Evolutionary conservation across 2,113 vertebrate species (phyloP), one percentile per base, ranked within the genome.

Genomic region (Epinephelus cyanopodus): DNA sequence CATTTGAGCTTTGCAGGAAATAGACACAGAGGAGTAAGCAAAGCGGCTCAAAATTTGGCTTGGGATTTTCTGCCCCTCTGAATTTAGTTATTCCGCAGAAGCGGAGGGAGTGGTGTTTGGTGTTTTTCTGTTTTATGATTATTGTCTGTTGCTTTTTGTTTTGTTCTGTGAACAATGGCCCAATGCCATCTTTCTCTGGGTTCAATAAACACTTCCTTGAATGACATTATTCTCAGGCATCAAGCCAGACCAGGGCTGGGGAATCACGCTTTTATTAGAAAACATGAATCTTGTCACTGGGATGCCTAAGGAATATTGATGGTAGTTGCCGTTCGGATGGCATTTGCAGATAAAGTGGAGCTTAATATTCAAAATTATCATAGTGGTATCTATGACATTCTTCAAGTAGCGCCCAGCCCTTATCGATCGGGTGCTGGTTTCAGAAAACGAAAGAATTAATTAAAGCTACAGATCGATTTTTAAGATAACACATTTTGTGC

Each of bases 341-440:
- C 90, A 90, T 91, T 92, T 93, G 82, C 85, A 92, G 91, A 94
- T 92, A 92, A 91, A 93, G 85, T 87, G 75, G 64, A 87, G 81
- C 88, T 94, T 93, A 91, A 93, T 92, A 90, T 92, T 94, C 76
- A 72, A 87, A 94, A 94, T 94, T 77, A 93, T 92, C 87, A 90
- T 84, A 87, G 88, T 74, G 73, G 88, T 92, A 88, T 88, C 92
- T 80, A 72, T 91, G 87, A 85, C 85, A 92, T 92, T 90, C 73
- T 79, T 93, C 88, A 88, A 87, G 82, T 77, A 69, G 82, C 47
- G 79, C 54, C 66, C 60, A 72, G 83, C 81, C 67, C 72, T 78
- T 91, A 92, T 94, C 53, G 91, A 94, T 93, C 57, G 71, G 53
- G 12, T 47, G 77, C 88, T 76, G 74, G 80, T 91, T 93, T 90